Evolutionary conservation across 2,113 vertebrate genomes (phyloP), one percentile per base, ranked within the genome.

Genomic region (Astur gentilis): DNA sequence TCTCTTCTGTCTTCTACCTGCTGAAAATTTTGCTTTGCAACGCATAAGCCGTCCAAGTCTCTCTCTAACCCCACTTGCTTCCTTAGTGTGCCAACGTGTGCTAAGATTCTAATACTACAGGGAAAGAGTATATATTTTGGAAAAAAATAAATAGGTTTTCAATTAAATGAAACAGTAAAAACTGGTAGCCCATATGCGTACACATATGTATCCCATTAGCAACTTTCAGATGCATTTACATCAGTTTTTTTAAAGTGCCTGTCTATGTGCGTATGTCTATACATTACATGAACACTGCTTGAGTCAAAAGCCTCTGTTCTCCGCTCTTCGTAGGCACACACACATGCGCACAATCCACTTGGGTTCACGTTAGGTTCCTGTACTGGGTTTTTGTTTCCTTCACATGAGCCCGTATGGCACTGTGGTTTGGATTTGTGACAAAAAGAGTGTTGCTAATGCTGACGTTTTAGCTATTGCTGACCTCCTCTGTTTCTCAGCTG

Each of bases 11-110:
- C 7, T 17, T 80, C 64, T 40, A 2, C 45, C 60, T 82, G n/a
- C 61, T 87, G 50, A 78, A 91, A 89, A 73, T 62, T 20, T 4
- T 73, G n/a, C 52, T 92, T 92, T 89, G 50, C 34, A 82, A 57
- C 79, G 20, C 52, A 31, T 71, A 84, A 77, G 13, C 18, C 1
- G 2, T 52, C 47, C 52, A 81, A 84, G 40, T 16, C 9, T 29
- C 36, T 25, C 7, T 70, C 29, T 81, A 4, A 7, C 29, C 66
- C 31, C 45, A 29, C 32, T 77, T 76, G 5, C 11, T 92, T 81
- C 89, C 42, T 31, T 62, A 45, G 9, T 58, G 36, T 70, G 80
- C 31, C 44, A 80, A 26, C 65, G 6, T 54, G 49, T 65, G 17
- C 20, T 83, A 36, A 49, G 16, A 76, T 83, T 76, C 65, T 65